phyloP scores from a whole-genome alignment of 1,140 invertebrate species.

The Drusus annulatus region DNA sequence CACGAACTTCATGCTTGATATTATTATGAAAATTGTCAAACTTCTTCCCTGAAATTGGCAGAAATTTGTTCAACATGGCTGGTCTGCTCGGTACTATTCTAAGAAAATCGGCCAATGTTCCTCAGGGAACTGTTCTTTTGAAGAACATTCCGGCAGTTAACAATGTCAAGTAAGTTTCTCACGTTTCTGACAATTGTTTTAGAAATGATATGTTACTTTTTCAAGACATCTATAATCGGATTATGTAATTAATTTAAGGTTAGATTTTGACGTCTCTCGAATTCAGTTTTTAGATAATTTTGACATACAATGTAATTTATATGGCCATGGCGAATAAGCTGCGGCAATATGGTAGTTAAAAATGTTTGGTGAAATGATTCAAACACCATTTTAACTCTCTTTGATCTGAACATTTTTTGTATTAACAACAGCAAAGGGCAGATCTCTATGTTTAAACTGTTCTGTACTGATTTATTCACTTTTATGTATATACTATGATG shows the following conservation, averaged over 20 bases:
- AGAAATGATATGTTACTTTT: not conserved
- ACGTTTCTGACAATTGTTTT: constrained; percentile 30
- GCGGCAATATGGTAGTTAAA: too few species aligned
- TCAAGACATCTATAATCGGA: constrained; percentile 60
- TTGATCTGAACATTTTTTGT: too few species aligned
- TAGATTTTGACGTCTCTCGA: constrained; percentile 18
- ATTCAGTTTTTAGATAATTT: not conserved
- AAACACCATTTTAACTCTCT: too few species aligned
- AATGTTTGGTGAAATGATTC: too few species aligned
- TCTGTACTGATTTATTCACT: too few species aligned
- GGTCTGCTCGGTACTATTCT: constrained; percentile 69
- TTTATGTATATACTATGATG: too few species aligned
- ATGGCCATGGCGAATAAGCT: too few species aligned
- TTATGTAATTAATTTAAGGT: constrained; percentile 62
- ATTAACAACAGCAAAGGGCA: too few species aligned
- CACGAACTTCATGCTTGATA: constrained; percentile 46
- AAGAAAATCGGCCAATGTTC: constrained; percentile 66
- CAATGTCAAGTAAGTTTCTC: constrained; percentile 67
- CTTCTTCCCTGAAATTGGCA: not conserved
- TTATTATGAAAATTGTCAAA: constrained; percentile 44
- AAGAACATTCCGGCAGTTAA: constrained; percentile 66
- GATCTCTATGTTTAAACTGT: too few species aligned
- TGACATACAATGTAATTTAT: not conserved
- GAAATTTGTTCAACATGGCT: constrained; percentile 64
- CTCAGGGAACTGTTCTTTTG: constrained; percentile 62